Evolutionary conservation across 2,888 invertebrate species (phyloP).

Genomic region (Drosophila atroscutellata): DNA sequence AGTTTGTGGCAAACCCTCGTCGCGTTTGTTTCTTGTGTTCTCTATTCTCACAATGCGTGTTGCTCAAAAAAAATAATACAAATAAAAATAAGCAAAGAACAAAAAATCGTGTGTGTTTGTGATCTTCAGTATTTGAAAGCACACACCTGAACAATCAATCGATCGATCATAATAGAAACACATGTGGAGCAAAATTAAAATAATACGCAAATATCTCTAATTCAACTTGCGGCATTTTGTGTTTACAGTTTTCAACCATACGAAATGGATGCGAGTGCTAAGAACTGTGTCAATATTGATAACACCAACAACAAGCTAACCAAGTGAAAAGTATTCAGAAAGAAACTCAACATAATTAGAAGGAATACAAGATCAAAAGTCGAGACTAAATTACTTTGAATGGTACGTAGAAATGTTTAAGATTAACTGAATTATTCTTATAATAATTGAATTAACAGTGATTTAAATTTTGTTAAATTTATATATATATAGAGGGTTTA

Average conservation of each 20-base stretch:
- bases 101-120: conserved; percentile 6
- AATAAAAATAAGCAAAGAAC: not conserved
- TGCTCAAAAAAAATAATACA: not conserved
- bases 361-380: conserved; percentile 16
- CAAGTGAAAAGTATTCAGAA: conserved; percentile 6
- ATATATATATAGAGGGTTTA: not conserved
- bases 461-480: not conserved
- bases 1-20: conserved; percentile 74
- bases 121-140: conserved; percentile 11
- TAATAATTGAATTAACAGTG: too few species aligned
- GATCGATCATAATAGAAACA: conserved; percentile 24
- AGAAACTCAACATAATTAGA: not conserved
- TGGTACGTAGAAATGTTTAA: conserved; percentile 40
- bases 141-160: conserved; percentile 27
- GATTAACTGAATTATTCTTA: not conserved
- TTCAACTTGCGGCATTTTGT: conserved; percentile 36
- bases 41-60: not conserved
- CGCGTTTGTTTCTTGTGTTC: conserved; percentile 25
- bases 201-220: conserved; percentile 23
- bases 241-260: conserved; percentile 36
- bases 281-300: conserved; percentile 22
- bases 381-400: conserved; percentile 15
- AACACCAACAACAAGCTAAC: conserved; percentile 6
- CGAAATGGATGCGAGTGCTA: conserved; percentile 26
- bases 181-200: conserved; percentile 37